A percentile compares a stretch with the other conserved stretches of the same genome.
Conservation (phyloP, 1,140 invertebrate genomes). For the Microvelia longipes region DNA sequence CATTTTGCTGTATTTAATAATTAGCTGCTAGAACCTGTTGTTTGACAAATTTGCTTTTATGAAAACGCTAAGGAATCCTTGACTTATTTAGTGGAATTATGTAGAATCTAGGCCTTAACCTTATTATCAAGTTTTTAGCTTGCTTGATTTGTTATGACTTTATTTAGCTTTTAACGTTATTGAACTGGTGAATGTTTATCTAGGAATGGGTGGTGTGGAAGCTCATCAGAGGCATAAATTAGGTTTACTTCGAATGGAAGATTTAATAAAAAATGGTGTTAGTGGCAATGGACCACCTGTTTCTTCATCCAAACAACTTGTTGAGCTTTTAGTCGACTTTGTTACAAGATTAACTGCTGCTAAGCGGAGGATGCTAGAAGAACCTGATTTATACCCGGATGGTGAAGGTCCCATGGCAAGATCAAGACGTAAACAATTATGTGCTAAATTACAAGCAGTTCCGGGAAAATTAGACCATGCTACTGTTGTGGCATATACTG, state of each 20-base stretch:
- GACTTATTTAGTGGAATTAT: too few relatives aligned
- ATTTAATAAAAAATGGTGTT: slow-evolving; percentile 58
- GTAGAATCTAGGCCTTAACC: too few relatives aligned
- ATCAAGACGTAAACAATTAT: slow-evolving; percentile 45
- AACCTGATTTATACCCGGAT: slow-evolving; percentile 58
- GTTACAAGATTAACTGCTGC: slow-evolving; percentile 58
- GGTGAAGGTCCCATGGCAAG: slow-evolving; percentile 42
- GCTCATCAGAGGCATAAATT: slow-evolving; percentile 67
- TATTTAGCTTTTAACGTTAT: too few relatives aligned
- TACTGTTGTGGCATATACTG: slow-evolving; percentile 65
- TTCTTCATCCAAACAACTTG: slow-evolving; percentile 44
- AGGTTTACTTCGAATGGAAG: slow-evolving; percentile 61
- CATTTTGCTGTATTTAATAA: too few relatives aligned
- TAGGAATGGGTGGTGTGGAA: slow-evolving; percentile 53
- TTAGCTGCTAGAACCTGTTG: too few relatives aligned
- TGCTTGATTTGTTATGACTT: too few relatives aligned
- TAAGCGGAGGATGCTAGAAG: slow-evolving; percentile 61
- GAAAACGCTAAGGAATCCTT: too few relatives aligned
- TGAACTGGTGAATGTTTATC: too few relatives aligned
- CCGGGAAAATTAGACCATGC: slow-evolving; percentile 90
- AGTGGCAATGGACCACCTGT: slow-evolving; percentile 40
- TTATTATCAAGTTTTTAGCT: too few relatives aligned
- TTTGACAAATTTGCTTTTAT: too few relatives aligned
- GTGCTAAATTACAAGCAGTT: slow-evolving; percentile 55
- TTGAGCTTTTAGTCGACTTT: slow-evolving; percentile 61